Percentiles rank a stretch among this genome's conserved stretches.
phyloP scores from a whole-genome alignment of 2,113 vertebrate species.

The Hiodon alosoides region DNA sequence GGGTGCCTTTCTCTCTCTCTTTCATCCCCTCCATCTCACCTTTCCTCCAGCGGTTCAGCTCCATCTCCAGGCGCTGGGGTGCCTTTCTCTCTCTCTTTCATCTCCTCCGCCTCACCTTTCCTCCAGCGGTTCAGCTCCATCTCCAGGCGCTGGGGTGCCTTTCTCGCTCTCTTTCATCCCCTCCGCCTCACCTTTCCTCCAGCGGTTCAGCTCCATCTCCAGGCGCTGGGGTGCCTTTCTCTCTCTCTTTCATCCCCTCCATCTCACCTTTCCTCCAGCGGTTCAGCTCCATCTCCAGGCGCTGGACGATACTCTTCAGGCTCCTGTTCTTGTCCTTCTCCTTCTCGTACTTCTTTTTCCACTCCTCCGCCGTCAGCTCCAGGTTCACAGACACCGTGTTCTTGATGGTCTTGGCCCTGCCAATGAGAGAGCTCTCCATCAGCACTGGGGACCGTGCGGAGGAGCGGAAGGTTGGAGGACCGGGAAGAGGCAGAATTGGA shows the following conservation, averaged over 20 bases:
- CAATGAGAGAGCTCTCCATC: neutral
- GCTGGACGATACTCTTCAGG: constrained; percentile 75
- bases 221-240: no score
- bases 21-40: constrained; percentile 52
- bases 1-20: neutral
- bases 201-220: no score
- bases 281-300: no score
- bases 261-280: no score
- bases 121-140: constrained; percentile 82
- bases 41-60: constrained; percentile 83
- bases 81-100: neutral
- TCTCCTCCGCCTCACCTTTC: constrained; percentile 60
- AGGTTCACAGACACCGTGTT: constrained; percentile 90
- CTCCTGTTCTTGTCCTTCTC: constrained; percentile 87
- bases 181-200: no score
- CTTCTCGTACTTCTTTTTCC: constrained; percentile 93
- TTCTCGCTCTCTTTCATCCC: constrained; percentile 74
- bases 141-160: constrained; percentile 85
- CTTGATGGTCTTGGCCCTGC: constrained; percentile 91
- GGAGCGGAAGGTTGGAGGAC: neutral
- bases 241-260: no score
- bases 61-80: no score
- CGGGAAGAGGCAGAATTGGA: neutral
- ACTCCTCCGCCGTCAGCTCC: constrained; percentile 89
- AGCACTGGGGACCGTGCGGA: neutral